Evolutionary conservation across 2,888 invertebrate genomes (phyloP).

Genomic region (Leuctra nigra): DNA sequence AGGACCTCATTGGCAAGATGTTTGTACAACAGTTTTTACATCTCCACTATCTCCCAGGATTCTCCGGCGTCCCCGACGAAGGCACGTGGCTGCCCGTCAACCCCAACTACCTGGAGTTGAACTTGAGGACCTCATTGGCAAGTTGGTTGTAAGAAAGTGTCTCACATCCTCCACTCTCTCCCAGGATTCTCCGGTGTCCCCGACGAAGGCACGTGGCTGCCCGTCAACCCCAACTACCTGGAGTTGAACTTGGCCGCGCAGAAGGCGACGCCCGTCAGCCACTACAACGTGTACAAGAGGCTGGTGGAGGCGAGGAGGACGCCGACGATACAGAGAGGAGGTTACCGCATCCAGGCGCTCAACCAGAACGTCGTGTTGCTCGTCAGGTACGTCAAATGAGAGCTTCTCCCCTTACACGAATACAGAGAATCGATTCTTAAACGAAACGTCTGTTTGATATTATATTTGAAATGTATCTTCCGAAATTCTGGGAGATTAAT

Average conservation of each 20-base stretch:
- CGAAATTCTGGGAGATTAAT: no score
- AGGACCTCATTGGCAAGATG: no score
- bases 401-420: neutral
- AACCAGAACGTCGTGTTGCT: neutral
- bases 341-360: slow-evolving; percentile 37
- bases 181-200: slow-evolving; percentile 52
- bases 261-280: slow-evolving; percentile 43
- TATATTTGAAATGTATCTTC: no score
- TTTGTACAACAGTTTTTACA: no score
- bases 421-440: neutral
- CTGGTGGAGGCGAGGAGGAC: slow-evolving; percentile 46
- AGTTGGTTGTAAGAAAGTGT: no score
- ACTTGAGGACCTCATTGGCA: no score
- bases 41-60: no score
- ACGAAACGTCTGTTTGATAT: no score
- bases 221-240: slow-evolving; percentile 54
- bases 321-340: slow-evolving; percentile 41
- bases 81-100: slow-evolving; percentile 63
- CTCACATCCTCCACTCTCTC: no score
- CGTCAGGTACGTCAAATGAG: neutral
- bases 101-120: slow-evolving; percentile 51
- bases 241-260: slow-evolving; percentile 53
- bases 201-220: slow-evolving; percentile 56
- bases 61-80: slow-evolving; percentile 47
- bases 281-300: slow-evolving; percentile 51